Percentiles rank a stretch among this genome's conserved stretches.
Evolutionary conservation across 2,113 vertebrate species (phyloP).

Genomic region (Ornithorhynchus anatinus): DNA sequence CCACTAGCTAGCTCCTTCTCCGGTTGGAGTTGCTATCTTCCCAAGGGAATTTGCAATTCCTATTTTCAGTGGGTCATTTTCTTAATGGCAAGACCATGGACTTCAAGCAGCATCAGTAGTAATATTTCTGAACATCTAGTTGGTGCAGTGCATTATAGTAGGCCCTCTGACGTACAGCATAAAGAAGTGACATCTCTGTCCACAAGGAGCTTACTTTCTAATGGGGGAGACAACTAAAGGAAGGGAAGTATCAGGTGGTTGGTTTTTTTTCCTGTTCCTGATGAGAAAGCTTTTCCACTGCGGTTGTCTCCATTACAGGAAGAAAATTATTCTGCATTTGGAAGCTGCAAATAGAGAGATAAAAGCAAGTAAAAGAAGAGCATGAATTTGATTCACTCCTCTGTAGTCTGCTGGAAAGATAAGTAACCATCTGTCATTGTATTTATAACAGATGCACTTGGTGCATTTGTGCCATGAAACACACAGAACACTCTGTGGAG

Average conservation of each 20-base stretch:
- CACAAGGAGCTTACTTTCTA: accelerated
- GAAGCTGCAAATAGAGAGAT: neutral
- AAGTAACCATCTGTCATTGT: neutral
- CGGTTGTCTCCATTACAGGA: neutral
- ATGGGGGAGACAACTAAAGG: neutral
- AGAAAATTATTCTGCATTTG: neutral
- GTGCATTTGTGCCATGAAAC: neutral
- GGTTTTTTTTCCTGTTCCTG: no score
- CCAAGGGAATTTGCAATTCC: no score
- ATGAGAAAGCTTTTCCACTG: neutral
- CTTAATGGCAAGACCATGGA: no score
- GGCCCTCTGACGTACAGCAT: no score
- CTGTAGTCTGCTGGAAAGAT: neutral
- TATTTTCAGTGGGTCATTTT: no score
- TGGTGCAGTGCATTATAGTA: no score
- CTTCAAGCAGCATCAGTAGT: no score
- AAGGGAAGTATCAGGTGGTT: no score
- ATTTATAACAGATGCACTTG: neutral
- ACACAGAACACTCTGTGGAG: no score
- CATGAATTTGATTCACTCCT: neutral
- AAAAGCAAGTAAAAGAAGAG: neutral
- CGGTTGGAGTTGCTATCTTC: no score
- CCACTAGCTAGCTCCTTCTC: no score
- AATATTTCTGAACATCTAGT: no score
- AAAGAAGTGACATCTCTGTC: accelerated